Evolutionary conservation across 2,797 vertebrate species (phyloP).

Genomic region (Cichlasoma orientale): DNA sequence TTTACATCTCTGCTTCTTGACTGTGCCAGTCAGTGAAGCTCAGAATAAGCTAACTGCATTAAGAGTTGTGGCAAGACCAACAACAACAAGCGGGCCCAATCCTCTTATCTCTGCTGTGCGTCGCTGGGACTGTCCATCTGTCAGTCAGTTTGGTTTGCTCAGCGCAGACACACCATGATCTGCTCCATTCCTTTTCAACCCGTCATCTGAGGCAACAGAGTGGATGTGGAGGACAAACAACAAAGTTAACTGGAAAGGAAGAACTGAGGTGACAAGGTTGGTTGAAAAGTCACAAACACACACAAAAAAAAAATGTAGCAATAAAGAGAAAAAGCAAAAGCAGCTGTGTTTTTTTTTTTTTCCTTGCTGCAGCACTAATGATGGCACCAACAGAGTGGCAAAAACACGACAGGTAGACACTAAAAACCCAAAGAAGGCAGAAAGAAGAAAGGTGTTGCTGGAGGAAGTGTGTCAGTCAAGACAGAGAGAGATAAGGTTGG

Average conservation of each 20-base stretch:
- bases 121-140: conserved; percentile 79
- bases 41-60: conserved; percentile 43
- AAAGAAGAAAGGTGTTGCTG: conserved; percentile 22
- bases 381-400: conserved; percentile 9
- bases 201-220: conserved; percentile 17
- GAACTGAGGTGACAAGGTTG: neutral
- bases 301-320: neutral
- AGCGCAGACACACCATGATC: conserved; percentile 39
- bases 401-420: conserved; percentile 18
- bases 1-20: conserved; percentile 14
- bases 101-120: conserved; percentile 78
- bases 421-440: conserved; percentile 2
- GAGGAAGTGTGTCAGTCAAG: conserved; percentile 19
- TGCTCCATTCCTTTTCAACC: conserved; percentile 17
- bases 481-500: conserved; percentile 33
- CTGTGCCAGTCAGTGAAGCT: conserved; percentile 20
- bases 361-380: conserved; percentile 19
- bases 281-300: conserved; percentile 5
- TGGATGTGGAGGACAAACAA: conserved; percentile 7
- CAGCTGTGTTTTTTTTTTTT: neutral
- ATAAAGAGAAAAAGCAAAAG: conserved; percentile 5
- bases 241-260: conserved; percentile 3
- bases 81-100: conserved; percentile 63
- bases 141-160: conserved; percentile 70
- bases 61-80: conserved; percentile 66